Evolutionary conservation across 30 jellyfish, hydroid and myxozoan species (phyloP).

Genomic region (Aurelia coerulea): DNA sequence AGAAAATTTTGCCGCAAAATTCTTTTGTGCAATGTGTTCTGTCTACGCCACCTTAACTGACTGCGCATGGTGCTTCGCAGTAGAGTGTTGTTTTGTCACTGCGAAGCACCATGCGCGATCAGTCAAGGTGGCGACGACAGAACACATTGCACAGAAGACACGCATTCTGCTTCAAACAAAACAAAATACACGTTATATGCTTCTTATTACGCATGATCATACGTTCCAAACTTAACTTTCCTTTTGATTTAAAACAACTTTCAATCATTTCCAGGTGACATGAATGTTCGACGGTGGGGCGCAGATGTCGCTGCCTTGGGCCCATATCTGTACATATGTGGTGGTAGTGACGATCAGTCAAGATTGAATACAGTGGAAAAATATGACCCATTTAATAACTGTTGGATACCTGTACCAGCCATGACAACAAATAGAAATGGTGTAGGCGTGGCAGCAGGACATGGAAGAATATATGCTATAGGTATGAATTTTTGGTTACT

Average conservation of each 20-base stretch:
- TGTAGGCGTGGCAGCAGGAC: slow-evolving; percentile 95
- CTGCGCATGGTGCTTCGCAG: too few species aligned
- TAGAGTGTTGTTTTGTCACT: too few species aligned
- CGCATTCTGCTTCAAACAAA: too few species aligned
- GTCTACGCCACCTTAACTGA: too few species aligned
- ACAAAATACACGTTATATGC: too few species aligned
- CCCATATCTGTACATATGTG: slow-evolving; percentile 87
- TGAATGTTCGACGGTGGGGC: slow-evolving; percentile 93
- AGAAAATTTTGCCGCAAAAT: too few species aligned
- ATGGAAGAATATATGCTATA: slow-evolving; percentile 90
- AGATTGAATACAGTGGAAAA: slow-evolving; percentile 92
- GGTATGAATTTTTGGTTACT: slow-evolving; percentile 57
- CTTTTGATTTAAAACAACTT: not conserved
- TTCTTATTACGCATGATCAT: too few species aligned
- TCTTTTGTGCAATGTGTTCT: too few species aligned
- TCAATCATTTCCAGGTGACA: slow-evolving; percentile 73
- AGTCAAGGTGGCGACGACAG: too few species aligned
- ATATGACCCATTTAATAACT: slow-evolving; percentile 88
- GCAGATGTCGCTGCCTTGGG: slow-evolving; percentile 95
- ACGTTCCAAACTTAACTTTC: too few species aligned
- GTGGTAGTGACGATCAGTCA: slow-evolving; percentile 97
- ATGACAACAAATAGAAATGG: slow-evolving; percentile 96
- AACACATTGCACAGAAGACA: too few species aligned
- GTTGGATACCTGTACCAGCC: slow-evolving; percentile 94
- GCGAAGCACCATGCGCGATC: too few species aligned